phyloP scores from a whole-genome alignment of 2,797 vertebrate genomes.

The Nasua narica region DNA sequence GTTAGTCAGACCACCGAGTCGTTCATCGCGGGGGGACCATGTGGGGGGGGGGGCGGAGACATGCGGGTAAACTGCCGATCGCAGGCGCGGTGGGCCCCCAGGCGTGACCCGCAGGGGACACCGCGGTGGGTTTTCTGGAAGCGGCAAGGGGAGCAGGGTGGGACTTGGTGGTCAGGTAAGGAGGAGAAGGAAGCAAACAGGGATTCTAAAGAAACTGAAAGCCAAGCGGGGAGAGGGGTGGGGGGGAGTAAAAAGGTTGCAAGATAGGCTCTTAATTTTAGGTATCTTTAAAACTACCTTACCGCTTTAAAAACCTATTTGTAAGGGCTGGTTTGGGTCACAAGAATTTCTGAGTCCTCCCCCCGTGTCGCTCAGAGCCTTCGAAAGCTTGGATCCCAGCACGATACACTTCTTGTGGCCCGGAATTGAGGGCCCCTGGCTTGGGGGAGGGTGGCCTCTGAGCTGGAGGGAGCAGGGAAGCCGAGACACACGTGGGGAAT shows the following conservation, averaged over 20 bases:
- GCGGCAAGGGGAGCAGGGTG: neutral
- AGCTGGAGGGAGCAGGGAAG: neutral
- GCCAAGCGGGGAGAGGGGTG: neutral
- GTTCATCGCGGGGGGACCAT: neutral
- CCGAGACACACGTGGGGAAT: neutral
- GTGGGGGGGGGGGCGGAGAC: neutral
- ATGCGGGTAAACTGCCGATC: neutral
- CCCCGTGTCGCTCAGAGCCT: neutral
- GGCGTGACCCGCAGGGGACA: neutral
- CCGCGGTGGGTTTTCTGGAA: neutral
- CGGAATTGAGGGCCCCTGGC: neutral
- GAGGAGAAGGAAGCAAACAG: neutral
- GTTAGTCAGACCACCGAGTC: neutral
- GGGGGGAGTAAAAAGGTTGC: neutral
- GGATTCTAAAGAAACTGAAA: neutral
- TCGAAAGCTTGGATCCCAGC: neutral
- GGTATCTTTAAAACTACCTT: neutral
- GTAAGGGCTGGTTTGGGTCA: neutral
- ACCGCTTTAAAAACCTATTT: neutral
- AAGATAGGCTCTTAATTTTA: neutral
- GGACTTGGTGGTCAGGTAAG: neutral
- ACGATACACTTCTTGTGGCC: neutral
- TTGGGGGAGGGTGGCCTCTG: neutral
- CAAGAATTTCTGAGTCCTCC: neutral
- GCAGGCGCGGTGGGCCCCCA: rapidly evolving